phyloP scores from a whole-genome alignment of 2,888 invertebrate genomes.

The Limnephilus marmoratus region DNA sequence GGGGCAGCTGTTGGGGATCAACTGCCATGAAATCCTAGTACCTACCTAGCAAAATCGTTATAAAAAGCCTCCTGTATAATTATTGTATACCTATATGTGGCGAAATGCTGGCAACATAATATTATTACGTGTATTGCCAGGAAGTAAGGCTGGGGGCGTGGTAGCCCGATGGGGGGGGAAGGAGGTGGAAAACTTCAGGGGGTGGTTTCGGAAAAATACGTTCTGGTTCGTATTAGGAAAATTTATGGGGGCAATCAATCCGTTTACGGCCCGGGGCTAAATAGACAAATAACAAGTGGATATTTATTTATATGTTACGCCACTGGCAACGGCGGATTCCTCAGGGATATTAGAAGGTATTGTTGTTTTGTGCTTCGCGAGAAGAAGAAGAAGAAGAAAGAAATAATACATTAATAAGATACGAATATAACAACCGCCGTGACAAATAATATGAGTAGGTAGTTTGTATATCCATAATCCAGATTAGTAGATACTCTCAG shows the following conservation, averaged over 20 bases:
- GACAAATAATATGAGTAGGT: too few relatives aligned
- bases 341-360: not conserved
- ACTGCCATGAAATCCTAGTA: too few relatives aligned
- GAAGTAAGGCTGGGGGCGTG: not conserved
- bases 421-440: not conserved
- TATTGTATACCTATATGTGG: not conserved
- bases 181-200: not conserved
- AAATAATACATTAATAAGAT: not conserved
- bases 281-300: constrained; percentile 20
- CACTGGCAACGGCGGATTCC: not conserved
- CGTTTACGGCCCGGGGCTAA: constrained; percentile 26
- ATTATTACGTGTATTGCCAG: not conserved
- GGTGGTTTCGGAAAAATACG: constrained; percentile 11
- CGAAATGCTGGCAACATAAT: not conserved
- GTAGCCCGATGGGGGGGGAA: not conserved
- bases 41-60: not conserved
- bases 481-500: too few relatives aligned
- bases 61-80: not conserved
- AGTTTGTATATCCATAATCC: too few relatives aligned
- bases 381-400: not conserved
- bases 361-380: not conserved
- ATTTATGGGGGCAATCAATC: constrained; percentile 27
- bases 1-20: too few relatives aligned
- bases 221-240: constrained; percentile 26
- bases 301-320: constrained; percentile 18